Percentiles rank a stretch among this genome's conserved stretches.
phyloP scores from a whole-genome alignment of 2,113 vertebrate species.

The Odobenus rosmarus region DNA sequence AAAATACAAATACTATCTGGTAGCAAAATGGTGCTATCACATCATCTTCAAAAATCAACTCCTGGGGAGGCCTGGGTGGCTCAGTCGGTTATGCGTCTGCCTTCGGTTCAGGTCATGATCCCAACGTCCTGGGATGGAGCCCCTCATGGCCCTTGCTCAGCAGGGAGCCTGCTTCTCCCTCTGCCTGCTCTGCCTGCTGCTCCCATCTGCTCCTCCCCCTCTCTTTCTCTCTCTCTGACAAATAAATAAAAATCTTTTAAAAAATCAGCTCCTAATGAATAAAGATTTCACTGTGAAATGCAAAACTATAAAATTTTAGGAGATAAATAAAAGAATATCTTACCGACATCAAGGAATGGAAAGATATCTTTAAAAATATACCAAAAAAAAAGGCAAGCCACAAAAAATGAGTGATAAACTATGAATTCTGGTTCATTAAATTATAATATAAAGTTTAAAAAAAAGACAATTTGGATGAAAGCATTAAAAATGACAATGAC shows the following conservation, averaged over 20 bases:
- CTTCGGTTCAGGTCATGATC: too few relatives aligned
- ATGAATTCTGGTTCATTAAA: background rate
- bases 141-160: too few relatives aligned
- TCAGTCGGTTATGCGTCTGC: too few relatives aligned
- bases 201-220: too few relatives aligned
- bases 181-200: too few relatives aligned
- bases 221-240: too few relatives aligned
- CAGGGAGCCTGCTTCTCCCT: too few relatives aligned
- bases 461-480: background rate
- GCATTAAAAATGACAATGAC: background rate
- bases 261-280: background rate
- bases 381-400: background rate
- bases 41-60: background rate
- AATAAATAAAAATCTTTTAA: too few relatives aligned
- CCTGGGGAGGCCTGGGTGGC: background rate
- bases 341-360: background rate
- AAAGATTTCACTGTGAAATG: background rate
- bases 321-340: background rate
- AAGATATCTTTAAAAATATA: background rate
- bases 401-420: background rate
- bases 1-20: background rate
- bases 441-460: background rate
- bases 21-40: background rate
- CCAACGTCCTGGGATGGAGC: too few relatives aligned
- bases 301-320: background rate